Base-by-base conservation (phyloP, 2,888 invertebrate genomes). In the Tinea semifulvella region DNA sequence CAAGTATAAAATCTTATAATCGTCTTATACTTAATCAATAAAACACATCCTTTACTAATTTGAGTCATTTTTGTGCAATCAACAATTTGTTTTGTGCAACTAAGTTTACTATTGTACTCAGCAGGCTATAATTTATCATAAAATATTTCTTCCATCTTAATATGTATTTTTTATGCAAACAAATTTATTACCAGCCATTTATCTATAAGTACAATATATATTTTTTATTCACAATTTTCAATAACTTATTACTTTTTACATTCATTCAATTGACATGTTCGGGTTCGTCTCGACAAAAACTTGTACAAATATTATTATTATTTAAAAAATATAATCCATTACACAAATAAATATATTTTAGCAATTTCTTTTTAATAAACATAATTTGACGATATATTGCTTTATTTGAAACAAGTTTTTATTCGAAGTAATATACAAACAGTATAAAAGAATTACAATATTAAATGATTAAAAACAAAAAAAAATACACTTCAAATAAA, bases 261-360 rank as follows among this genome's bases (percentile, higher is more conserved):
- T 56, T 69, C 69, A 60, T 66, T 71, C 72, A 77, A 79, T 79
- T 79, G 79, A 79, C 79, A 71, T 73, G 58, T 74, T 36, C 69
- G 76, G 79, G 79, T 68, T 62, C 68, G 67, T 77, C 70, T 58
- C 69, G n/a, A n/a, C n/a, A n/a, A 52, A 42, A 63, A 56, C 73
- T 72, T 74, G 69, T 75, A 79, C 74, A 75, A 69, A 68, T 69
- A 72, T 36, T 20, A 3, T 36, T 38, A 45, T 14, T 20, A 26
- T 11, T 36, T 5, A 36, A 14, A 25, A 25, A 25, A 25, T 25
- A 10, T 17, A 14, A 3, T 27, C 27, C 3, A 27, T n/a, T 27
- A 27, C n/a, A 27, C 11, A 3, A 27, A n/a, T n/a, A 7, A 27
- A 31, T 31, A 26, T 10, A 26, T 26, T 4, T 39, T 18, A 18